Evolutionary conservation across 2,888 invertebrate genomes (phyloP).

Genomic region (Apotomis turbidana): DNA sequence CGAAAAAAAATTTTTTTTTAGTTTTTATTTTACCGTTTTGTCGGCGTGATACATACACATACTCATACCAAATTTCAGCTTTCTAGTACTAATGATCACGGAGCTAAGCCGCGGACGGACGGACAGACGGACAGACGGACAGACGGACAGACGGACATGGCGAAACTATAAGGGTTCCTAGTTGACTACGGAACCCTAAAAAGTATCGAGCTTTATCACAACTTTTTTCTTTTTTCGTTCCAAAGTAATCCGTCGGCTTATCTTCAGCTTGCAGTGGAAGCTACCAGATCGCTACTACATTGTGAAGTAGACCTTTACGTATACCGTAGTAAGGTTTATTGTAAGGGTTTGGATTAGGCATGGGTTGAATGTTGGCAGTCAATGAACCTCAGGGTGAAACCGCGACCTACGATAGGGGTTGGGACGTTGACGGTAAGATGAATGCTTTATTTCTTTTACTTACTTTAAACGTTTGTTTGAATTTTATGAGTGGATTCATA

Average conservation of each 20-base stretch:
- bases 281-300: constrained; percentile 50
- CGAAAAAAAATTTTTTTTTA: too few species aligned
- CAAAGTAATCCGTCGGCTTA: constrained; percentile 77
- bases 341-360: constrained; percentile 45
- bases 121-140: too few species aligned
- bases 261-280: constrained; percentile 72
- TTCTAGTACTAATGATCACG: too few species aligned
- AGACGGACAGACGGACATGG: too few species aligned
- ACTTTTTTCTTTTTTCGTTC: constrained; percentile 69
- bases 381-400: constrained; percentile 73
- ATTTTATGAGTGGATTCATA: not conserved
- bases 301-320: constrained; percentile 48
- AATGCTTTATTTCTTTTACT: constrained; percentile 45
- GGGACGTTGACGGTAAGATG: constrained; percentile 57
- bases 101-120: too few species aligned
- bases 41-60: too few species aligned
- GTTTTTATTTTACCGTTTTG: too few species aligned
- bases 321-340: constrained; percentile 46
- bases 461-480: constrained; percentile 8
- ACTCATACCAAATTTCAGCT: too few species aligned
- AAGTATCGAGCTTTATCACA: constrained; percentile 62
- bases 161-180: too few species aligned
- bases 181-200: constrained; percentile 45
- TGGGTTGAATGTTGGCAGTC: constrained; percentile 65
- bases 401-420: constrained; percentile 78